A percentile compares a stretch with the other conserved stretches of the same genome.
Conservation (phyloP, 1,140 invertebrate genomes). For the Drosophila athabasca region DNA sequence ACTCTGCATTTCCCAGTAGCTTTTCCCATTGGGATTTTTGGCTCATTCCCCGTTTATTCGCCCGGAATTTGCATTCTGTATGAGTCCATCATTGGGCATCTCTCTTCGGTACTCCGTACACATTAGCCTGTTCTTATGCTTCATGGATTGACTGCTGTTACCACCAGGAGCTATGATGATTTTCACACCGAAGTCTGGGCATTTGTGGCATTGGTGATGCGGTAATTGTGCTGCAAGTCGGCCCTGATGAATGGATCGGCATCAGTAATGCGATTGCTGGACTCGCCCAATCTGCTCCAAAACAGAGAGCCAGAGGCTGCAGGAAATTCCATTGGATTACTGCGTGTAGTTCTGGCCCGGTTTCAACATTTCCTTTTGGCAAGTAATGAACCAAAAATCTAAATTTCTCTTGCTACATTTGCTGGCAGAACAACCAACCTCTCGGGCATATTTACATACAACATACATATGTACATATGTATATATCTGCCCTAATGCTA, state of each 20-base stretch:
- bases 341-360: background rate
- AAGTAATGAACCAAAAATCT: conserved; percentile 71
- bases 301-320: too few species aligned
- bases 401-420: conserved; percentile 51
- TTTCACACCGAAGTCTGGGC: conserved; percentile 49
- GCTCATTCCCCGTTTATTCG: conserved; percentile 18
- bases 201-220: conserved; percentile 36
- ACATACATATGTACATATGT: conserved; percentile 30
- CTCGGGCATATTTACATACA: conserved; percentile 31
- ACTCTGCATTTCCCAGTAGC: background rate
- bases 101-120: too few species aligned
- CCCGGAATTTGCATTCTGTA: conserved; percentile 63
- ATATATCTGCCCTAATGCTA: conserved; percentile 55
- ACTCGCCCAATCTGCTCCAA: too few species aligned
- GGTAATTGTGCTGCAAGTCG: conserved; percentile 62
- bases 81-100: conserved; percentile 14
- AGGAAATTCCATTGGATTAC: too few species aligned
- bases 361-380: conserved; percentile 23
- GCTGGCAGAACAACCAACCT: conserved; percentile 3
- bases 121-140: conserved; percentile 14
- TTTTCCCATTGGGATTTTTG: conserved; percentile 19
- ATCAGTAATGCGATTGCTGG: conserved; percentile 4
- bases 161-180: conserved; percentile 26
- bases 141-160: conserved; percentile 40
- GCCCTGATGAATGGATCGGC: conserved; percentile 40